Evolutionary conservation across 2,888 invertebrate species (phyloP).

Genomic region (Nymphalis polychloros): DNA sequence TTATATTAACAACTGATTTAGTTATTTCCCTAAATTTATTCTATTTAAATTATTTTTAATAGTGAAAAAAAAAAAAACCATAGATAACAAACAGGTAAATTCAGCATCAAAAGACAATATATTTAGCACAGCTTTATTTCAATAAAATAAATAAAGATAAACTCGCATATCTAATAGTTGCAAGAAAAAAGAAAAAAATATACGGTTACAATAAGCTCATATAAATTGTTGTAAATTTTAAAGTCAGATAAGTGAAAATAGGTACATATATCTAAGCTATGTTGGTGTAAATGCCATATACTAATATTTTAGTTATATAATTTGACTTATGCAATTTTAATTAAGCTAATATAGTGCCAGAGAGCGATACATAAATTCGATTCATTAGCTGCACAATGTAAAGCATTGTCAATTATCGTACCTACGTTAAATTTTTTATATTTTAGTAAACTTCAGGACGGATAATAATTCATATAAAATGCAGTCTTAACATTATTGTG

Average conservation of each 20-base stretch:
- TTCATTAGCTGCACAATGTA: constrained; percentile 1
- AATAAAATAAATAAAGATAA: constrained; percentile 12
- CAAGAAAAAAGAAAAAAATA: too few species aligned
- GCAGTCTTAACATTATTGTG: constrained; percentile 31
- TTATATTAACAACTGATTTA: too few species aligned
- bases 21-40: too few species aligned
- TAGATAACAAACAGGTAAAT: background rate
- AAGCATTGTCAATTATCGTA: background rate
- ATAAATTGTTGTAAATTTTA: constrained; percentile 3
- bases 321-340: background rate
- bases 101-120: constrained; percentile 5
- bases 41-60: too few species aligned
- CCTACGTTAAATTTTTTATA: background rate
- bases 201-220: too few species aligned
- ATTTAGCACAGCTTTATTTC: constrained; percentile 23
- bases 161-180: too few species aligned
- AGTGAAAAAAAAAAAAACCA: too few species aligned
- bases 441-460: constrained; percentile 21
- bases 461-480: constrained; percentile 18
- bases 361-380: constrained; percentile 18
- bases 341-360: constrained; percentile 10
- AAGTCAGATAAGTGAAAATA: constrained; percentile 10
- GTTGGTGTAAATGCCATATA: too few species aligned
- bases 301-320: too few species aligned
- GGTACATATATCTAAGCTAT: too few species aligned